phyloP scores from a whole-genome alignment of 2,113 vertebrate genomes.

The Mesoclemmys tuberculata region DNA sequence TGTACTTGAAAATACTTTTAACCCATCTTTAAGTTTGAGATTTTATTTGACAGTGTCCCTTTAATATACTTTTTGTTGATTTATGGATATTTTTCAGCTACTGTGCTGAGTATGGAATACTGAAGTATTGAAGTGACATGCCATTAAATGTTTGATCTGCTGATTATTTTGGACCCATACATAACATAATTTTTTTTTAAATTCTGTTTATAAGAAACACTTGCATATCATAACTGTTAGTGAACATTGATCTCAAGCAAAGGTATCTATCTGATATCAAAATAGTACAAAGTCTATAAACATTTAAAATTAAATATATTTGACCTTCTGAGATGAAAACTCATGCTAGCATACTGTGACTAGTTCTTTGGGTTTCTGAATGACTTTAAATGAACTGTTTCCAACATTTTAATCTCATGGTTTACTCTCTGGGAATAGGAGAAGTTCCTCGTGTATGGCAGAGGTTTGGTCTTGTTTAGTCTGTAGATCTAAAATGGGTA shows the following conservation, averaged over 20 bases:
- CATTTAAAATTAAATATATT: neutral
- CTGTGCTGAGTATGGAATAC: neutral
- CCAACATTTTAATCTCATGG: neutral
- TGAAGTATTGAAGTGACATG: neutral
- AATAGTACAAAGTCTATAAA: neutral
- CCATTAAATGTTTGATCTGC: neutral
- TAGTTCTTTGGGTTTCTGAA: neutral
- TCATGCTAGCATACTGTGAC: neutral
- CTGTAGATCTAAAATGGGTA: neutral
- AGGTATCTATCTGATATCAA: neutral
- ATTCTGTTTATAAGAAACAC: neutral
- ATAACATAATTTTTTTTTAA: neutral
- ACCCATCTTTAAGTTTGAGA: neutral
- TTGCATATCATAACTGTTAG: neutral
- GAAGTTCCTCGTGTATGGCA: accelerated
- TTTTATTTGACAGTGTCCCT: neutral
- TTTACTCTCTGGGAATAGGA: neutral
- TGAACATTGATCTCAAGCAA: neutral
- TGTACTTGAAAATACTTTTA: neutral
- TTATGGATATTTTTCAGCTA: neutral
- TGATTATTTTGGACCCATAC: neutral
- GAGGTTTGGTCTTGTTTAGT: neutral
- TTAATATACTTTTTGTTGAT: neutral
- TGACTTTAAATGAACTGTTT: neutral
- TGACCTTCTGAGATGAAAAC: neutral